Evolutionary conservation across 2,888 invertebrate genomes (phyloP).

Genomic region (Papilio elwesi): DNA sequence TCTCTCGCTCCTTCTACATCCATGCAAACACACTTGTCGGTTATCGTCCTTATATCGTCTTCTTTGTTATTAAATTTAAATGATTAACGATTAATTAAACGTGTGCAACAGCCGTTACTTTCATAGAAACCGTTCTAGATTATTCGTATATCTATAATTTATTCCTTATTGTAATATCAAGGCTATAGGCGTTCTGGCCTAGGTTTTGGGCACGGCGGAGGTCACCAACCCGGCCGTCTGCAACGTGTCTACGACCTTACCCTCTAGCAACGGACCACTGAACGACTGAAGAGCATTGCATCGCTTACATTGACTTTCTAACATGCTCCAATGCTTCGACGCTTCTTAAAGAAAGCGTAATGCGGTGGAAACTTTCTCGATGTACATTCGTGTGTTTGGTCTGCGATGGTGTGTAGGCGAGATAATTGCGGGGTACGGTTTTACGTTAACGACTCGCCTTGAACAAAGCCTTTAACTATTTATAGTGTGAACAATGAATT

Average conservation of each 20-base stretch:
- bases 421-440: slow-evolving; percentile 18
- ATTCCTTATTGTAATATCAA: neutral
- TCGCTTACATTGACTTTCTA: slow-evolving; percentile 57
- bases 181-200: slow-evolving; percentile 11
- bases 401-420: slow-evolving; percentile 15
- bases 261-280: slow-evolving; percentile 45
- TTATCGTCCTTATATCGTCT: no score
- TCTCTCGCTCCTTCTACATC: no score
- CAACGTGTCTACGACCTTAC: slow-evolving; percentile 65
- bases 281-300: slow-evolving; percentile 45
- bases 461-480: slow-evolving; percentile 31
- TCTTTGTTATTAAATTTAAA: no score
- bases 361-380: slow-evolving; percentile 46
- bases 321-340: slow-evolving; percentile 45
- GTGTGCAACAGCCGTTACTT: neutral
- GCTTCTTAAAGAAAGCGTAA: slow-evolving; percentile 52
- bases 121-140: neutral
- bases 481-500: neutral
- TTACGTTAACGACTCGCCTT: slow-evolving; percentile 24
- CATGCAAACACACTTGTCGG: no score
- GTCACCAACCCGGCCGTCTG: slow-evolving; percentile 67
- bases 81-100: neutral
- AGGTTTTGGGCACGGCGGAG: slow-evolving; percentile 60
- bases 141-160: slow-evolving; percentile 2
- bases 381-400: slow-evolving; percentile 10